Conservation (phyloP, 2,888 invertebrate species). For the Meiosimyza decipiens region DNA sequence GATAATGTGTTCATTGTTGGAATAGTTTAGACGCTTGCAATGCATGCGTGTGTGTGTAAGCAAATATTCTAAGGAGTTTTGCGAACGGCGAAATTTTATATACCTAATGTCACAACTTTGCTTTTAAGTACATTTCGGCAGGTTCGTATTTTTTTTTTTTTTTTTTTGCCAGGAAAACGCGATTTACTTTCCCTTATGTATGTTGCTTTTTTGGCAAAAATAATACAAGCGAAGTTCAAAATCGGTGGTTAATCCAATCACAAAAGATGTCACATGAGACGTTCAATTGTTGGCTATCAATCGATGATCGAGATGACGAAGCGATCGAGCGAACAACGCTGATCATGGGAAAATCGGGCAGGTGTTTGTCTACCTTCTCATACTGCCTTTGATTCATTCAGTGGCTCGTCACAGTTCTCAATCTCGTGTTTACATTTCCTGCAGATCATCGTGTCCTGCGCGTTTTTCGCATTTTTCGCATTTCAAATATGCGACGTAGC, state of each 20-base stretch:
- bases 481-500: slow-evolving; percentile 15
- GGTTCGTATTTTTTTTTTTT: too few species aligned
- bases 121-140: background rate
- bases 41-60: background rate
- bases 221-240: too few species aligned
- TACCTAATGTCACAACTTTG: background rate
- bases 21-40: too few species aligned
- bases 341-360: slow-evolving; percentile 59
- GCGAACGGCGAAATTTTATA: background rate
- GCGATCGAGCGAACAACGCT: slow-evolving; percentile 1
- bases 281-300: slow-evolving; percentile 12
- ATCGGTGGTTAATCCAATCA: slow-evolving; percentile 24
- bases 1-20: too few species aligned
- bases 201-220: too few species aligned
- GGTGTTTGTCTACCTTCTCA: slow-evolving; percentile 48
- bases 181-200: too few species aligned
- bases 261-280: slow-evolving; percentile 32
- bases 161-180: too few species aligned
- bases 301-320: slow-evolving; percentile 19
- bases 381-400: slow-evolving; percentile 10
- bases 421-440: slow-evolving; percentile 39
- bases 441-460: slow-evolving; percentile 43
- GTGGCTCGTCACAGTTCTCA: slow-evolving; percentile 16
- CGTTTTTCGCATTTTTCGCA: slow-evolving; percentile 21
- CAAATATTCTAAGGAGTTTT: background rate